These are phyloP conservation scores for Crioceris asparagi DNA, from an alignment of 2,888 invertebrate species.

Conservation along the genomic window DNA sequence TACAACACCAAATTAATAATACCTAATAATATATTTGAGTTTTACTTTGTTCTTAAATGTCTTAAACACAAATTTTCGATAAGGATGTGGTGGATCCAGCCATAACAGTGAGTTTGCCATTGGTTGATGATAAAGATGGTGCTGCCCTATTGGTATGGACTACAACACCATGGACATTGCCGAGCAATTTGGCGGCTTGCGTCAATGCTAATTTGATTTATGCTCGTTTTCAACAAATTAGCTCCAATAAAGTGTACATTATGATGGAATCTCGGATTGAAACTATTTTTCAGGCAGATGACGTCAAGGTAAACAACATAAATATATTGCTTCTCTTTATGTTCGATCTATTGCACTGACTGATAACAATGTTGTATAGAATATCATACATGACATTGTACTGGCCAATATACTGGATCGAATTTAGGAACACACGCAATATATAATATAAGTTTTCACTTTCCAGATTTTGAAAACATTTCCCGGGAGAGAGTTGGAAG, in stretches of 20 bases:
- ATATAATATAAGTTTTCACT: too few relatives aligned
- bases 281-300: slow-evolving; percentile 62
- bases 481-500: slow-evolving; percentile 67
- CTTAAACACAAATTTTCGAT: too few relatives aligned
- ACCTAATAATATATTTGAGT: too few relatives aligned
- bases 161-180: slow-evolving; percentile 99
- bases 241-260: slow-evolving; percentile 62
- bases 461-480: slow-evolving; percentile 59
- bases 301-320: slow-evolving; percentile 52
- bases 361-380: too few relatives aligned
- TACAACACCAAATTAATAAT: too few relatives aligned
- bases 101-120: slow-evolving; percentile 79
- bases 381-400: too few relatives aligned
- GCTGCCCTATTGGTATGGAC: slow-evolving; percentile 88
- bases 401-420: too few relatives aligned
- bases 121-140: slow-evolving; percentile 51
- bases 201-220: slow-evolving; percentile 82
- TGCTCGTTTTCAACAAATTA: slow-evolving; percentile 63
- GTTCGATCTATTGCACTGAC: too few relatives aligned
- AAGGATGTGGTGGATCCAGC: slow-evolving; percentile 96
- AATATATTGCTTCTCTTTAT: too few relatives aligned
- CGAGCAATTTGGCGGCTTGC: slow-evolving; percentile 90
- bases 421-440: too few relatives aligned
- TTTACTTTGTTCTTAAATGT: too few relatives aligned
- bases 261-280: slow-evolving; percentile 75